Evolutionary conservation across 2,797 vertebrate species (phyloP).

Genomic region (Knipowitschia caucasica): DNA sequence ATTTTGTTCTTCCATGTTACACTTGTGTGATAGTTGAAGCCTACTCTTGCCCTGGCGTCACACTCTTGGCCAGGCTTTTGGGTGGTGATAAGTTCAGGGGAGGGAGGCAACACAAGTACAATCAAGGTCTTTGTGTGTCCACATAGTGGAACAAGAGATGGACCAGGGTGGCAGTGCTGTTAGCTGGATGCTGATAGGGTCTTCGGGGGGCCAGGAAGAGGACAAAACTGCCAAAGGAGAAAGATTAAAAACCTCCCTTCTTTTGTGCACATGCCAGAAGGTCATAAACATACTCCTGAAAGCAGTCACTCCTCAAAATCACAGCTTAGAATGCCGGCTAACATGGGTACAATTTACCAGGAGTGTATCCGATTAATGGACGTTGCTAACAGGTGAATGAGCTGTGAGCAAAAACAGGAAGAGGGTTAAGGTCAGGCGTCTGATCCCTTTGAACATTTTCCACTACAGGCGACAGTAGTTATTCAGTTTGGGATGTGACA

Average conservation of each 20-base stretch:
- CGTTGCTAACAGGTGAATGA: slow-evolving; percentile 5
- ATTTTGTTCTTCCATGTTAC: slow-evolving; percentile 14
- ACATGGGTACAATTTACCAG: slow-evolving; percentile 19
- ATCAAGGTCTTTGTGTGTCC: slow-evolving; percentile 69
- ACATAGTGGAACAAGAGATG: slow-evolving; percentile 60
- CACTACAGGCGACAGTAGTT: slow-evolving; percentile 2
- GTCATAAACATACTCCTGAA: slow-evolving; percentile 55
- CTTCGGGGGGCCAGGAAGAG: slow-evolving; percentile 50
- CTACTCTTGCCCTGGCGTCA: slow-evolving; percentile 27
- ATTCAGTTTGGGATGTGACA: slow-evolving; percentile 37
- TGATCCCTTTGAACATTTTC: slow-evolving; percentile 27
- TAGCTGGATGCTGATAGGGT: slow-evolving; percentile 50
- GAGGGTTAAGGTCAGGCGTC: slow-evolving; percentile 9
- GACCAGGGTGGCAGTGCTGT: slow-evolving; percentile 48
- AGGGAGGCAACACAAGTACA: slow-evolving; percentile 55
- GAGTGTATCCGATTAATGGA: slow-evolving; percentile 15
- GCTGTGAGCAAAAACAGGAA: slow-evolving; percentile 10
- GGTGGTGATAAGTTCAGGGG: slow-evolving; percentile 67
- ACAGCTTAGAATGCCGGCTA: slow-evolving; percentile 40
- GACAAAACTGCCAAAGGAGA: slow-evolving; percentile 53
- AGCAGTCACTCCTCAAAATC: slow-evolving; percentile 48
- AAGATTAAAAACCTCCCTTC: slow-evolving; percentile 50
- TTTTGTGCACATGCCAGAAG: slow-evolving; percentile 50
- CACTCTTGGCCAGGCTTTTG: slow-evolving; percentile 68
- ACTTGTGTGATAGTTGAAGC: slow-evolving; percentile 26